Evolutionary conservation across 2,113 vertebrate species (phyloP), one percentile per base, ranked within the genome.

Genomic region (Herpetotheres cachinnans): DNA sequence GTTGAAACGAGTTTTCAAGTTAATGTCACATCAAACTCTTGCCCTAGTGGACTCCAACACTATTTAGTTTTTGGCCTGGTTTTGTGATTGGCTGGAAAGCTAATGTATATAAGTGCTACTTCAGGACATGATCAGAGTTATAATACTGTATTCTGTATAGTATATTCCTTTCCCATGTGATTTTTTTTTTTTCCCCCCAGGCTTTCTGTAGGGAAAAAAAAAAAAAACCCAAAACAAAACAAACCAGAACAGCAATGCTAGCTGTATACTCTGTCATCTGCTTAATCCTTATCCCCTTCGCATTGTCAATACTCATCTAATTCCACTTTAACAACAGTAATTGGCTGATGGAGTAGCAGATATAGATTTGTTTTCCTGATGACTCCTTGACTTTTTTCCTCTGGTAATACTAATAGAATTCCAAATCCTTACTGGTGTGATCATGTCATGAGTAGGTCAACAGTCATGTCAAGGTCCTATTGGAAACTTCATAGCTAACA

Each of bases 361-460:
- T 99, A 99, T 99, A 99, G 99, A 99, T 99, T 99, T 99, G 99
- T 99, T 99, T 99, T 99, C 99, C 98, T 99, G 99, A 99, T 99
- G 99, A 99, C 99, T 99, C 99, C 98, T 99, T 99, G 99, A 99
- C 99, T 99, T 99, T 99, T 98, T 98, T 98, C 98, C 98, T 99
- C 99, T 99, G 98, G 98, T 99, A 99, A 99, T 99, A 99, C 99
- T 99, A 99, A 99, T 99, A 99, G 99, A 99, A 99, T 99, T 99
- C 99, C 99, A 99, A 99, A 99, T 99, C 99, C 98, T 99, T 98
- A 93, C 98, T 98, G 98, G 99, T 98, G 99, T 98, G 99, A 99
- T 99, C 98, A 98, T 99, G 99, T 99, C 99, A 99, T 99, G 99
- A 99, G 99, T 98, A 99, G 99, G 99, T 99, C 99, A 99, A 98